Base-by-base conservation (phyloP, 2,113 vertebrate species). In the Amphilophus citrinellus region DNA sequence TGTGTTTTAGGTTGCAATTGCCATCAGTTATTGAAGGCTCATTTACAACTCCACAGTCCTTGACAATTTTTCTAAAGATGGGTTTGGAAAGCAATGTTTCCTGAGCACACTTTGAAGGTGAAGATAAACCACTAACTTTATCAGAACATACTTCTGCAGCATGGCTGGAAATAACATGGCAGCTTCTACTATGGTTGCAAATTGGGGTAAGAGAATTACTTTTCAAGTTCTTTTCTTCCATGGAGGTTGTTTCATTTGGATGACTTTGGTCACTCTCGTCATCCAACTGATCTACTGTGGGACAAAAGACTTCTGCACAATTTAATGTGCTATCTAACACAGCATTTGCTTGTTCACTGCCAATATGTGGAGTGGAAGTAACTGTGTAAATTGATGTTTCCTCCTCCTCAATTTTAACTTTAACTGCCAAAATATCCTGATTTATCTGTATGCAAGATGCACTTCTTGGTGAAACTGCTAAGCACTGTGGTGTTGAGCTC, bases 391-490 rank as follows among this genome's bases (percentile, higher is more conserved):
- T 32, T 10, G 89, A 84, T 7, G 90, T 94, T 93, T 95, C 95
- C 79, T 92, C 92, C 59, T 95, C 94, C 57, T 94, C 92, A 32
- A 84, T 79, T 80, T 96, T 94, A 3, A 92, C 88, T 81, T 95
- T 93, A 20, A 94, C 87, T 77, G 92, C 90, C 84, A 95, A 59
- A 20, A 94, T 90, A 35, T 93, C 87, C 13, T 88, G 87, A 83
- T 92, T 82, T 57, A 86, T 56, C 14, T 88, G 92, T 35, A 78
- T 39, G 60, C 58, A 85, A 27, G 91, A 93, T 22, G 24, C 81
- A 76, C 77, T 82, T 84, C 56, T 93, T 47, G 89, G 88, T 75
- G 91, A 94, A 77, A 81, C 39, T 22, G 90, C 73, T 50, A 85
- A 85, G 61, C 83, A 85, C 17, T 90, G 78, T n/a, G 84, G 85